A percentile compares a stretch with the other conserved stretches of the same genome.
These are phyloP conservation scores for Podarcis muralis DNA, from an alignment of 2,113 vertebrate genomes.

Conservation along the genomic window DNA sequence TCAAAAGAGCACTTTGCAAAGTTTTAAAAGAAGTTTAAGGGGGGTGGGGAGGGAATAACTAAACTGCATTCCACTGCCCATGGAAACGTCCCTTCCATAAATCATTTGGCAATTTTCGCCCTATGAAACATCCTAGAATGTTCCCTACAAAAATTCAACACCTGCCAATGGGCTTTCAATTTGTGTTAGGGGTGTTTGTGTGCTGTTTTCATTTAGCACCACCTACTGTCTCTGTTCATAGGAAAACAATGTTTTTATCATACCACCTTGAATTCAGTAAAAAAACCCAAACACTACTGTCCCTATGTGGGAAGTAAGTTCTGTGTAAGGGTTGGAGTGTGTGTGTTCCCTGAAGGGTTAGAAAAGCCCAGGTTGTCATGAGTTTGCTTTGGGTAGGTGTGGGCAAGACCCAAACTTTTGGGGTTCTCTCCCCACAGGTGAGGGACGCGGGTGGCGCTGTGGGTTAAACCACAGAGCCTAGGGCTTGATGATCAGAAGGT, in stretches of 20 bases:
- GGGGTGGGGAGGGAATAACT: background rate
- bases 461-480: no score
- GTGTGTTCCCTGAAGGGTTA: no score
- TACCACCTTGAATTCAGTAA: background rate
- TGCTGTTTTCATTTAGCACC: background rate
- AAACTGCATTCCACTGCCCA: no score
- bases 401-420: no score
- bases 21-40: background rate
- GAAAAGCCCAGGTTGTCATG: background rate
- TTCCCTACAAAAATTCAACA: background rate
- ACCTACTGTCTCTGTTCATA: background rate
- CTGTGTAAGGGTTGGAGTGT: background rate
- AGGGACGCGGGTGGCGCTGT: constrained; percentile 6
- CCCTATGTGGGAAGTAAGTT: background rate
- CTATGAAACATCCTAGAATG: background rate
- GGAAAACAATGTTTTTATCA: background rate
- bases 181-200: background rate
- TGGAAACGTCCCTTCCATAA: background rate
- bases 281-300: background rate
- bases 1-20: background rate
- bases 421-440: constrained; percentile 73
- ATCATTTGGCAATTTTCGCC: background rate
- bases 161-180: background rate
- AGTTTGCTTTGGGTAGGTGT: background rate
- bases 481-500: no score